phyloP scores from a whole-genome alignment of 1,140 invertebrate species.

The Trichonephila inaurata region DNA sequence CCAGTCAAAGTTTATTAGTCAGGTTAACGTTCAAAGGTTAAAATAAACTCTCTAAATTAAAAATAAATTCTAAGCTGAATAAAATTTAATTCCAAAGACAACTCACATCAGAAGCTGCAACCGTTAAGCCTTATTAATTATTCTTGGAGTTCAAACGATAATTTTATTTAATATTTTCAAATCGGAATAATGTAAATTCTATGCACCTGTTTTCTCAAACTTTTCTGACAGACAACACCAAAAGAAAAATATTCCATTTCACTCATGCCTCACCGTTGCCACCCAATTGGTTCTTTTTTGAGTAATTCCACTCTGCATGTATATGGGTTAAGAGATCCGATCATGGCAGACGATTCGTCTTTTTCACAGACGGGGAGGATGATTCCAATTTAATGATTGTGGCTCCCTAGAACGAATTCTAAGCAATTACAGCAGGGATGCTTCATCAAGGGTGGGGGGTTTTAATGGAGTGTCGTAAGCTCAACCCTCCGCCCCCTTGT shows the following conservation, averaged over 20 bases:
- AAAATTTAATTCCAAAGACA: too few relatives aligned
- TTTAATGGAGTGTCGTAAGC: conserved; percentile 48
- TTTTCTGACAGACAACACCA: not conserved
- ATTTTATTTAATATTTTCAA: too few relatives aligned
- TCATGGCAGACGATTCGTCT: conserved; percentile 56
- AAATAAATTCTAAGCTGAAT: too few relatives aligned
- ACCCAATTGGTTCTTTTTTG: not conserved
- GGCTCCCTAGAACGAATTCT: conserved; percentile 46
- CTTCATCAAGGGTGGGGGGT: not conserved
- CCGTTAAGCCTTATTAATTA: too few relatives aligned
- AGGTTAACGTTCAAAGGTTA: too few relatives aligned
- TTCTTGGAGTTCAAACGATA: too few relatives aligned
- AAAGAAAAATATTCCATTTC: not conserved
- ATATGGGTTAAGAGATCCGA: conserved; percentile 49
- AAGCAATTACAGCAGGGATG: conserved; percentile 2
- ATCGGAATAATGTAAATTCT: too few relatives aligned
- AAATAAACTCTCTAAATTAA: too few relatives aligned
- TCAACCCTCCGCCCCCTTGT: not conserved
- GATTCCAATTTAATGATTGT: conserved; percentile 32
- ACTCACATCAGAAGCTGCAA: too few relatives aligned
- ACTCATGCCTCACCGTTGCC: not conserved
- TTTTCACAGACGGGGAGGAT: conserved; percentile 54
- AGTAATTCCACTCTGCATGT: not conserved
- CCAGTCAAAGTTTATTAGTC: too few relatives aligned
- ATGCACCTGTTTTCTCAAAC: too few relatives aligned